These are phyloP conservation scores for Xiphorhynchus elegans DNA, from an alignment of 2,113 vertebrate genomes.

Conservation along the genomic window DNA sequence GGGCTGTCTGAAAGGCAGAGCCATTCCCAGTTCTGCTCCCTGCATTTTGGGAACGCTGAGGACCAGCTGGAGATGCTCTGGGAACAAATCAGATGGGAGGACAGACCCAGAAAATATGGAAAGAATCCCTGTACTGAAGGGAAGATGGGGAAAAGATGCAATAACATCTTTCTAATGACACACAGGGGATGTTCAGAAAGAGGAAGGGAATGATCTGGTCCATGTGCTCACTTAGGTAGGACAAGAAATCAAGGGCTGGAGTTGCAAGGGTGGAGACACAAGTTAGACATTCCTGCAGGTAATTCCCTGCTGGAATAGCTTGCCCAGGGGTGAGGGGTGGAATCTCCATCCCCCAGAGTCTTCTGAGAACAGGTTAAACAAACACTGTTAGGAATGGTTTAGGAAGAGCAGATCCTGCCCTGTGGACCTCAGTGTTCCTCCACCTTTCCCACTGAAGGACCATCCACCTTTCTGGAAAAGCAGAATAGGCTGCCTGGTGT, in stretches of 20 bases:
- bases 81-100: neutral
- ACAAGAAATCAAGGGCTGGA: neutral
- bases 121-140: neutral
- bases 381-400: neutral
- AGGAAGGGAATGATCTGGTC: neutral
- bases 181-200: neutral
- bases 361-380: neutral
- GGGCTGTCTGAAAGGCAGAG: neutral
- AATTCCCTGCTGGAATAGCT: neutral
- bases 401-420: neutral
- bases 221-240: neutral
- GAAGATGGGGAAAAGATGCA: neutral
- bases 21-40: neutral
- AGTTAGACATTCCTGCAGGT: neutral
- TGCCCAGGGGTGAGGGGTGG: neutral
- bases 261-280: rapidly evolving
- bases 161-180: neutral
- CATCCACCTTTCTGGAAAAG: neutral
- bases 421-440: neutral
- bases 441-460: neutral
- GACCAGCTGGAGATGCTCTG: neutral
- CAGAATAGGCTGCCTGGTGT: neutral
- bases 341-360: neutral
- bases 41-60: neutral
- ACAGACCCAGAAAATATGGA: neutral